Evolutionary conservation across 2,797 vertebrate genomes (phyloP).

Genomic region (Gephyroberyx darwinii): DNA sequence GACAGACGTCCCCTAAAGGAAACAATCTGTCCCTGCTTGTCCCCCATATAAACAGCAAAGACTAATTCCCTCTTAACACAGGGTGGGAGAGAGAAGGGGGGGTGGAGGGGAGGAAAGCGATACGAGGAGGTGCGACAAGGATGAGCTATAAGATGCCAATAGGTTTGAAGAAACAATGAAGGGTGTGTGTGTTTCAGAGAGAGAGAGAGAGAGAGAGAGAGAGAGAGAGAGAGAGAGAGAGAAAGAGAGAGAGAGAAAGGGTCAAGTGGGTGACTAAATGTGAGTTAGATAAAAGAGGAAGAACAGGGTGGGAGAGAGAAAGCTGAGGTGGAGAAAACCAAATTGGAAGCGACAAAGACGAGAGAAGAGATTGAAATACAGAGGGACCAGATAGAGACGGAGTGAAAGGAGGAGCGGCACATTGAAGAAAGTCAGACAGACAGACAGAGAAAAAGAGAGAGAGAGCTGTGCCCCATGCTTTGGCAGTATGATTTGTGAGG

Average conservation of each 20-base stretch:
- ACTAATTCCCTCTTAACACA: slow-evolving; percentile 26
- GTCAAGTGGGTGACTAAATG: slow-evolving; percentile 30
- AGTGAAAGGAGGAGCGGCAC: slow-evolving; percentile 39
- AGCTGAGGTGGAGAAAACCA: slow-evolving; percentile 31
- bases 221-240: slow-evolving; percentile 20
- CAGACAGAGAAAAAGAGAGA: slow-evolving; percentile 47
- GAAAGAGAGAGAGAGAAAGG: slow-evolving; percentile 9
- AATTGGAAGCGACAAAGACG: slow-evolving; percentile 51
- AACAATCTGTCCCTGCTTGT: slow-evolving; percentile 50
- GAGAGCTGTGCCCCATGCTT: slow-evolving; percentile 38
- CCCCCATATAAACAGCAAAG: slow-evolving; percentile 30
- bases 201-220: not conserved
- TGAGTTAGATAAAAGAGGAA: slow-evolving; percentile 38
- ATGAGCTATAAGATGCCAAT: slow-evolving; percentile 17
- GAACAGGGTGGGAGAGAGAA: slow-evolving; percentile 35
- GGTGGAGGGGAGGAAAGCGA: not conserved
- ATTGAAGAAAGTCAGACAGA: slow-evolving; percentile 48
- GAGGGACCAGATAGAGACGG: slow-evolving; percentile 43
- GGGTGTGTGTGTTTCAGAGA: slow-evolving; percentile 11
- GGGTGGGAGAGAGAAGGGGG: slow-evolving; percentile 3
- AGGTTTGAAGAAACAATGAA: slow-evolving; percentile 14
- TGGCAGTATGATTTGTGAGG: slow-evolving; percentile 66
- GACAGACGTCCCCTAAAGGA: slow-evolving; percentile 50
- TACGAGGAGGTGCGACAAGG: slow-evolving; percentile 1
- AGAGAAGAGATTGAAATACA: slow-evolving; percentile 44